phyloP scores from a whole-genome alignment of 2,888 invertebrate species.

The Drosophila nr. medialis region DNA sequence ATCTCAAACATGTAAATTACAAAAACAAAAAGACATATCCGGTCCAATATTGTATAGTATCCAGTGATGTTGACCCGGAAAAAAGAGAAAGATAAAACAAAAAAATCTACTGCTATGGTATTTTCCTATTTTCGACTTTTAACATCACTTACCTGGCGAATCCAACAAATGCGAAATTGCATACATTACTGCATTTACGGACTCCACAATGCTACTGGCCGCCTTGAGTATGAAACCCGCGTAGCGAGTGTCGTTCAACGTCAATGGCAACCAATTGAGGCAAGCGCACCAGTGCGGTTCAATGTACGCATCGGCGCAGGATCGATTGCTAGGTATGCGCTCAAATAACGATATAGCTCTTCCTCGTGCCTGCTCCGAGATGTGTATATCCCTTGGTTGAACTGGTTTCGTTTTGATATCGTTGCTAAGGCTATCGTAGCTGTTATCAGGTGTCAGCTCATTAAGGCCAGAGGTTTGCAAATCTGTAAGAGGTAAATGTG shows the following conservation, averaged over 20 bases:
- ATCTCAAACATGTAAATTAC: not conserved
- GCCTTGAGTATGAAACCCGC: constrained; percentile 83
- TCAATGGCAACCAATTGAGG: constrained; percentile 89
- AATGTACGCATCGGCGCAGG: constrained; percentile 94
- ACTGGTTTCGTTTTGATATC: constrained; percentile 27
- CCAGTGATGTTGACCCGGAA: not conserved
- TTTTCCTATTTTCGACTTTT: not conserved
- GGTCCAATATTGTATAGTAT: not conserved
- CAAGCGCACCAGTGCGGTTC: constrained; percentile 99
- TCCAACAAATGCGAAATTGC: not conserved
- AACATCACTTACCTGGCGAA: not conserved
- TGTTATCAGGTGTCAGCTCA: constrained; percentile 42
- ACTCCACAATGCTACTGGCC: constrained; percentile 87
- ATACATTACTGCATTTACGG: constrained; percentile 86
- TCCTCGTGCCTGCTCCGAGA: constrained; percentile 68
- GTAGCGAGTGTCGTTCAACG: constrained; percentile 84
- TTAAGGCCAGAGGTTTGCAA: constrained; percentile 55
- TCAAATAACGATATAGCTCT: constrained; percentile 83
- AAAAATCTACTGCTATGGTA: not conserved
- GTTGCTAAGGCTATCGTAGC: constrained; percentile 33
- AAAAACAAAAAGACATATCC: not conserved
- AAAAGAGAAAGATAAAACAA: not conserved
- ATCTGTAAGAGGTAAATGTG: constrained; percentile 32
- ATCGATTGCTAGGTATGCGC: constrained; percentile 90
- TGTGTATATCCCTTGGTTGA: constrained; percentile 29